phyloP scores from a whole-genome alignment of 2,113 vertebrate genomes.

The Ammodytes dubius region DNA sequence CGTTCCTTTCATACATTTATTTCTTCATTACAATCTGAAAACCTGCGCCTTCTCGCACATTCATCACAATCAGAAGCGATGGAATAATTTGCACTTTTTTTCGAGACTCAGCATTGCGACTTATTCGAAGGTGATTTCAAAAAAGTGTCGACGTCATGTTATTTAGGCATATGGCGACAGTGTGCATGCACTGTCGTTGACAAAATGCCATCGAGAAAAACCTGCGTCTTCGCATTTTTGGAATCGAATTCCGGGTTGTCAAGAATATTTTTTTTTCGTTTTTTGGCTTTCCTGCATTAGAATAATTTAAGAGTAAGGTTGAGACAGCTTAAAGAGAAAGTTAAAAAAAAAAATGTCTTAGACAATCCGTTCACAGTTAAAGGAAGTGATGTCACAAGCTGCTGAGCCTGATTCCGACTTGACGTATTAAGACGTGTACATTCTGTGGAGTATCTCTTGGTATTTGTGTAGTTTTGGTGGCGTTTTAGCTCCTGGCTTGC shows the following conservation, averaged over 20 bases:
- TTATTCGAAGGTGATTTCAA: background rate
- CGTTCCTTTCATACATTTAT: background rate
- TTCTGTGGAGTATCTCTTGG: conserved; percentile 56
- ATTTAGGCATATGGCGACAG: background rate
- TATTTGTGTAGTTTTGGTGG: conserved; percentile 32
- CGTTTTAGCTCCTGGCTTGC: background rate
- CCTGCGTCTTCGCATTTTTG: background rate
- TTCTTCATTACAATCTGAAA: background rate
- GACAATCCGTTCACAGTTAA: background rate
- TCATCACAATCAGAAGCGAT: conserved; percentile 47
- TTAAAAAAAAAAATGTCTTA: background rate
- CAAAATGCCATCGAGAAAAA: background rate
- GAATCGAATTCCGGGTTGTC: conserved; percentile 12
- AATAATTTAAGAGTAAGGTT: background rate
- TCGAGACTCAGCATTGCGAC: background rate
- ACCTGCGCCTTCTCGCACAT: background rate
- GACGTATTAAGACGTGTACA: conserved; percentile 39
- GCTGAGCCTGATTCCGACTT: background rate
- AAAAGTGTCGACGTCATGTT: background rate
- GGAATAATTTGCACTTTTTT: conserved; percentile 1
- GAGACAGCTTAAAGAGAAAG: background rate
- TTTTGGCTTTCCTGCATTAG: background rate
- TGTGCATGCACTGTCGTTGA: conserved; percentile 23
- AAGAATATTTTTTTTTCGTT: background rate
- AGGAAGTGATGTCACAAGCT: background rate